A percentile compares a stretch with the other conserved stretches of the same genome.
Evolutionary conservation across 2,797 vertebrate species (phyloP).

Genomic region (Hirundo rustica): DNA sequence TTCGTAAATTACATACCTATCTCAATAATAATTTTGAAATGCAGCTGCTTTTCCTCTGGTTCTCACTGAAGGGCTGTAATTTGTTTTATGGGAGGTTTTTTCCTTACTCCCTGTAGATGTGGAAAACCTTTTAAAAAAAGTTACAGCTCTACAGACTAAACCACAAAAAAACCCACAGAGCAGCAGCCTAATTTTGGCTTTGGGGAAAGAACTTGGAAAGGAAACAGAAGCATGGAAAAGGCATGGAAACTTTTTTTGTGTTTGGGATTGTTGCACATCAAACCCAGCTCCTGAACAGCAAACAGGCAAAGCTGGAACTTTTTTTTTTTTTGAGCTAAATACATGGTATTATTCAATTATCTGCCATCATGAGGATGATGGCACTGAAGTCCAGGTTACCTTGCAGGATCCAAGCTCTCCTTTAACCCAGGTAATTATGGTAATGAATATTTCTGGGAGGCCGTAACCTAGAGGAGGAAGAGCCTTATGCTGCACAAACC

Average conservation of each 20-base stretch:
- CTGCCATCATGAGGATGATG: rapidly evolving
- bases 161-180: not conserved
- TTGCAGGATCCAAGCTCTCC: not conserved
- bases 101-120: not conserved
- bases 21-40: not conserved
- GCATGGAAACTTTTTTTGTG: not conserved
- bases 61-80: not conserved
- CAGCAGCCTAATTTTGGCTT: not conserved
- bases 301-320: not conserved
- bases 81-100: not conserved
- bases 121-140: not conserved
- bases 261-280: rapidly evolving
- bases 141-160: not conserved
- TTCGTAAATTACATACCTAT: not conserved
- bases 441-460: not conserved
- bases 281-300: not conserved
- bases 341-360: not conserved
- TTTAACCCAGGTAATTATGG: not conserved
- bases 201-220: not conserved
- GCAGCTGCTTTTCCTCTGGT: not conserved
- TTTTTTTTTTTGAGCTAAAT: not conserved
- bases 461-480: not conserved
- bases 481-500: not conserved
- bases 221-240: not conserved
- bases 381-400: rapidly evolving